Percentiles rank a stretch among this genome's conserved stretches.
Conservation (phyloP, 2,888 invertebrate genomes). For the Stenurella melanura region DNA sequence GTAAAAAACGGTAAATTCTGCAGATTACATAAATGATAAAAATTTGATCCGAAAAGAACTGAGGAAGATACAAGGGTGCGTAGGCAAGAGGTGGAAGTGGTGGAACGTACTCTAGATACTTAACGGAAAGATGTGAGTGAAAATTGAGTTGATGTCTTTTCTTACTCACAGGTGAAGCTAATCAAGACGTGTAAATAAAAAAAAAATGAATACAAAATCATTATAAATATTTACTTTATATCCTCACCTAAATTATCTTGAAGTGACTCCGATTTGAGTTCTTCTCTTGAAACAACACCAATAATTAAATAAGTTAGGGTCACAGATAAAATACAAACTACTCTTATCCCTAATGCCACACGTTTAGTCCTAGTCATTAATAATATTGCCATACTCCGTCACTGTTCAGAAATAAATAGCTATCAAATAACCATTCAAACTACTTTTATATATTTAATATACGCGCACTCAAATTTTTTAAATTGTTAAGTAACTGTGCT, state of each 20-base stretch:
- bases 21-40: no score
- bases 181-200: no score
- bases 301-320: constrained; percentile 64
- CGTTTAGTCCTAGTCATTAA: constrained; percentile 68
- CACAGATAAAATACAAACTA: constrained; percentile 65
- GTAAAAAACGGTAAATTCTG: no score
- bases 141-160: no score
- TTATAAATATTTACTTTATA: not conserved
- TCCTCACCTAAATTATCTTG: constrained; percentile 27
- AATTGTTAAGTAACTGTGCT: constrained; percentile 12
- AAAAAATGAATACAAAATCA: no score
- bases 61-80: no score
- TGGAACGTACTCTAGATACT: no score
- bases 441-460: not conserved
- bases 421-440: constrained; percentile 55
- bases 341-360: constrained; percentile 65
- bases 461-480: constrained; percentile 24
- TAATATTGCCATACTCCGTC: constrained; percentile 66
- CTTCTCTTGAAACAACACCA: constrained; percentile 49
- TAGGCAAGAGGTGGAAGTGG: no score
- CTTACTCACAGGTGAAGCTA: no score
- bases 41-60: no score
- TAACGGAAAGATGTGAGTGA: no score
- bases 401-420: constrained; percentile 38
- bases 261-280: not conserved